A percentile compares a stretch with the other conserved stretches of the same genome.
These are phyloP conservation scores for Melopsittacus undulatus DNA, from an alignment of 2,797 vertebrate species.

Conservation along the genomic window DNA sequence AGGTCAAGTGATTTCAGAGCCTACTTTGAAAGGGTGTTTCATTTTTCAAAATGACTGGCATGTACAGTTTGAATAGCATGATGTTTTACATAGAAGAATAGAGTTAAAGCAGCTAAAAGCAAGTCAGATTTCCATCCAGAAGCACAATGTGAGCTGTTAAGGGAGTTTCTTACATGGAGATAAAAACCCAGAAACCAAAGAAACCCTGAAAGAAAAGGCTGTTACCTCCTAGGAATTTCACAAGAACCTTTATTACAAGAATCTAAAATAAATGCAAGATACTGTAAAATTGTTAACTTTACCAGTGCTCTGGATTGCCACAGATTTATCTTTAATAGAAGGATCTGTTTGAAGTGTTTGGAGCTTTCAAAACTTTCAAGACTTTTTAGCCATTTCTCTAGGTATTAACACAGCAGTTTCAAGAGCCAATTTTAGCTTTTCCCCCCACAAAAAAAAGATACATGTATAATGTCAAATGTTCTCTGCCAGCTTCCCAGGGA, in stretches of 20 bases:
- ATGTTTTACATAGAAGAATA: neutral
- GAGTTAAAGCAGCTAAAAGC: neutral
- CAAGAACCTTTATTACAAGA: neutral
- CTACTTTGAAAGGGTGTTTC: neutral
- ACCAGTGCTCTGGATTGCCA: neutral
- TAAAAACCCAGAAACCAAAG: neutral
- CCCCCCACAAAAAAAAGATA: fast-evolving
- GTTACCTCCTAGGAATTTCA: neutral
- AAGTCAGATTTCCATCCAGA: neutral
- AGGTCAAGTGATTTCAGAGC: neutral
- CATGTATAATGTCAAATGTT: neutral
- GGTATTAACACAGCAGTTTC: neutral
- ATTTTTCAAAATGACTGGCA: neutral
- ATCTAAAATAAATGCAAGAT: neutral
- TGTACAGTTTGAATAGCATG: neutral
- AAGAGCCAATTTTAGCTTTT: neutral
- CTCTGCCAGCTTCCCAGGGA: neutral
- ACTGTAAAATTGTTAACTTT: neutral
- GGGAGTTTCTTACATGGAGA: neutral
- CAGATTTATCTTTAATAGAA: neutral
- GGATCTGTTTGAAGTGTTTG: neutral
- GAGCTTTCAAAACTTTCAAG: neutral
- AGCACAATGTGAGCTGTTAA: neutral
- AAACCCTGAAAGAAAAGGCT: neutral
- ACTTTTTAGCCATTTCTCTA: neutral